A percentile compares a stretch with the other conserved stretches of the same genome.
Evolutionary conservation across 1,140 invertebrate species (phyloP).

Genomic region (Scaptomyza graminum): DNA sequence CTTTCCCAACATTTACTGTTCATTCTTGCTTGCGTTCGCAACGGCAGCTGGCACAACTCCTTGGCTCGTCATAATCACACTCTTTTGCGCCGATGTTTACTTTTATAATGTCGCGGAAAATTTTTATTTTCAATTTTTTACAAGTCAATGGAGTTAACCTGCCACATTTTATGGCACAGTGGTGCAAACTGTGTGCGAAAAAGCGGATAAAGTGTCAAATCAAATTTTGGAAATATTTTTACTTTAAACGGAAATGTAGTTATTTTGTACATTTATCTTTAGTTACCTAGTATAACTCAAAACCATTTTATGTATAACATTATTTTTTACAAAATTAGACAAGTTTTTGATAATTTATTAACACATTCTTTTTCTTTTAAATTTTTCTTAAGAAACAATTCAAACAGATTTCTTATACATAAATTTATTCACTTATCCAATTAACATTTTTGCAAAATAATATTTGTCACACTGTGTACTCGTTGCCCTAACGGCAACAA

Average conservation of each 20-base stretch:
- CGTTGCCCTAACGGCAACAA: not conserved
- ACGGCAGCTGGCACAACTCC: conserved; percentile 39
- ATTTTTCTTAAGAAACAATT: too few species aligned
- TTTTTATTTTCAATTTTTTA: conserved; percentile 81
- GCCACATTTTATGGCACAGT: conserved; percentile 53
- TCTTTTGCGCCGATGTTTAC: conserved; percentile 79
- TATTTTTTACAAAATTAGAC: too few species aligned
- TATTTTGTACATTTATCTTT: too few species aligned
- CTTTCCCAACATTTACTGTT: not conserved
- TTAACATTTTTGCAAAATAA: not conserved
- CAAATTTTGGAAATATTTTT: too few species aligned
- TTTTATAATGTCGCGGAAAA: conserved; percentile 82
- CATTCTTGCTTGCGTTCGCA: not conserved
- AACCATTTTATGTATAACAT: too few species aligned
- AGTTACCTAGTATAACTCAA: too few species aligned
- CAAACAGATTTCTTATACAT: too few species aligned
- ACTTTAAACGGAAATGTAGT: too few species aligned
- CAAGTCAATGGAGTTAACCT: conserved; percentile 79
- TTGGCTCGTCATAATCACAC: conserved; percentile 80
- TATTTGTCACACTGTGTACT: conserved; percentile 17
- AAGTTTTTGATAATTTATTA: too few species aligned
- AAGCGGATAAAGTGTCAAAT: too few species aligned
- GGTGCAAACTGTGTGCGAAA: not conserved
- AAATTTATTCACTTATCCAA: not conserved
- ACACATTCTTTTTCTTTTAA: too few species aligned